These are phyloP conservation scores for Bruchidius siliquastri DNA, from an alignment of 2,888 invertebrate genomes.

Conservation along the genomic window DNA sequence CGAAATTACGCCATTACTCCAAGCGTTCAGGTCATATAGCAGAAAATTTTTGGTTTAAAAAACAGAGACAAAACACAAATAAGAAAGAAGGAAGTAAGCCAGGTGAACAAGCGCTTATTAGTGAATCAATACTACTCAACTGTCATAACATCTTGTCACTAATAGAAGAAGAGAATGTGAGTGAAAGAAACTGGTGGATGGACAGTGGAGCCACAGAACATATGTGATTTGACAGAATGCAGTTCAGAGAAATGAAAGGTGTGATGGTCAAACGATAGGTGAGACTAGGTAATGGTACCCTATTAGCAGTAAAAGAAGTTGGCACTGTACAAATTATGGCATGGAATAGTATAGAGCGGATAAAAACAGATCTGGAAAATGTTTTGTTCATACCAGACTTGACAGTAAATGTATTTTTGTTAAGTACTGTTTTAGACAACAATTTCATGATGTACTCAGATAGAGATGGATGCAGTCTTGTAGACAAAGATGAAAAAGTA, in stretches of 20 bases:
- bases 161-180: background rate
- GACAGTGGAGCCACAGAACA: slow-evolving; percentile 18
- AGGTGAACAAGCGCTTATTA: no score
- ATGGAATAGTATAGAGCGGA: slow-evolving; percentile 25
- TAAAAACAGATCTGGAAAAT: slow-evolving; percentile 16
- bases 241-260: slow-evolving; percentile 7
- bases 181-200: slow-evolving; percentile 12
- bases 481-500: slow-evolving; percentile 16
- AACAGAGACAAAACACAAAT: no score
- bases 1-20: no score
- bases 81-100: no score
- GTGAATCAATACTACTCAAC: no score
- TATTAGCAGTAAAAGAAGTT: slow-evolving; percentile 20
- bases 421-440: slow-evolving; percentile 26
- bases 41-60: no score
- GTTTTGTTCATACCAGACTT: slow-evolving; percentile 22
- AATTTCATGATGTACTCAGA: slow-evolving; percentile 21
- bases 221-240: slow-evolving; percentile 11
- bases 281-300: slow-evolving; percentile 22
- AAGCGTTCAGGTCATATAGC: no score
- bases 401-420: slow-evolving; percentile 28
- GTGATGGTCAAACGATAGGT: slow-evolving; percentile 15
- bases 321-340: slow-evolving; percentile 18
- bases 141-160: no score
- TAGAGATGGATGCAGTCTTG: slow-evolving; percentile 19